Base-by-base conservation (phyloP, 2,113 vertebrate genomes). In the Gallinago paraguaiae region DNA sequence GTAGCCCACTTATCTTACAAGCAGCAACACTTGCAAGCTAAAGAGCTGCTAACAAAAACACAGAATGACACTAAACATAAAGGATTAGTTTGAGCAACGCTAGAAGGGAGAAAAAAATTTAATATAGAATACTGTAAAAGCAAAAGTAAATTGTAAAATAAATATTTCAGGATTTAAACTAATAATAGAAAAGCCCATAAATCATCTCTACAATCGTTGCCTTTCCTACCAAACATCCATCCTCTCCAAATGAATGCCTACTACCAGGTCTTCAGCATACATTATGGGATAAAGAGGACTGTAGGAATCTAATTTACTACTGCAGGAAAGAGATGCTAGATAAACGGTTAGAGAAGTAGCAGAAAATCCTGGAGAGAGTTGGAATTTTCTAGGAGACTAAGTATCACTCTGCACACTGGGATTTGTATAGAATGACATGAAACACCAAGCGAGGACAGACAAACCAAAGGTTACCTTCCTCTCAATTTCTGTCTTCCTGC, bases 161-260 rank as follows among this genome's bases (percentile, higher is more conserved):
- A 91, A 77, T 91, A 92, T 85, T 95, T 85, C 78, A 93, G 57
- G 70, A 88, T 80, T 75, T 93, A 96, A 94, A 85, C 80, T 82
- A 94, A 84, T 93, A 94, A 90, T 14, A 71, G 69, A 76, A 79
- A 92, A 92, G 35, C 70, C 28, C 57, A 64, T 92, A 93, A 91
- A 84, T 95, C 81, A 92, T 82, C 72, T 92, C 84, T 86, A 92
- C 48, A 76, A 69, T 87, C 7, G 0, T 39, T 92, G 48, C 43
- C 9, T 7, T 89, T 83, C 30, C 89, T 84, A 70, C 46, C 72
- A 78, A 88, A 86, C 46, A 95, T 82, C 61, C 60, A 87, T 84
- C 69, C 54, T 48, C 50, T 88, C 30, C 65, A 86, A 96, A 95
- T 64, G 72, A 43, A 83, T 63, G 64, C 60, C 64, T 83, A 75